Evolutionary conservation across 2,888 invertebrate genomes (phyloP).

Genomic region (Hyles lineata): DNA sequence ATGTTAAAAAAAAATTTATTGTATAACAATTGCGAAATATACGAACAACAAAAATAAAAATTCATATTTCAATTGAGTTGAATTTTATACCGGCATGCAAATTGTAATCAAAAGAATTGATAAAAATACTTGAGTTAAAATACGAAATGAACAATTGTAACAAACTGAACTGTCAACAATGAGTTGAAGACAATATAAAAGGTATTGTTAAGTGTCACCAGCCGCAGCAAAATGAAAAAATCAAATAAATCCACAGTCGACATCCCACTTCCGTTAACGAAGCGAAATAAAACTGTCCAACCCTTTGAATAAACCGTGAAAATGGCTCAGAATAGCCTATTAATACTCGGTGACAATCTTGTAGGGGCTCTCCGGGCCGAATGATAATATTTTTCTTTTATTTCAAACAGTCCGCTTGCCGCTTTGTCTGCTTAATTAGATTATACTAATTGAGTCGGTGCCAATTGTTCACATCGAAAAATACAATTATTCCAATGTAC

Average conservation of each 20-base stretch:
- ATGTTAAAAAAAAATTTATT: too few species aligned
- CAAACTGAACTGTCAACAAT: neutral
- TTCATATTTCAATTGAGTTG: neutral
- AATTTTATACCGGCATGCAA: conserved; percentile 2
- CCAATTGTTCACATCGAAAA: conserved; percentile 60
- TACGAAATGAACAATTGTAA: neutral
- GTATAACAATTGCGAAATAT: too few species aligned
- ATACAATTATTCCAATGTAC: conserved; percentile 52
- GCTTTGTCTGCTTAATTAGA: conserved; percentile 69
- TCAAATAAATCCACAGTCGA: conserved; percentile 66
- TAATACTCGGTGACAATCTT: conserved; percentile 76
- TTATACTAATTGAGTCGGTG: conserved; percentile 68
- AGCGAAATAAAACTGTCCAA: conserved; percentile 75
- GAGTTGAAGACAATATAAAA: conserved; percentile 36
- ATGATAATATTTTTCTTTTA: conserved; percentile 80
- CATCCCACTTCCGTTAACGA: conserved; percentile 70
- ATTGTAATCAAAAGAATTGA: neutral
- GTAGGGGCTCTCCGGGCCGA: conserved; percentile 63
- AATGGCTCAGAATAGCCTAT: conserved; percentile 75
- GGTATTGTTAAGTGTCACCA: conserved; percentile 44
- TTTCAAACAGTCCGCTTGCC: conserved; percentile 63
- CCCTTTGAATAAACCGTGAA: conserved; percentile 75
- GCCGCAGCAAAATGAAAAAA: conserved; percentile 62
- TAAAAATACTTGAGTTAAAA: neutral
- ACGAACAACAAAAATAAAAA: too few species aligned